A percentile compares a stretch with the other conserved stretches of the same genome.
These are phyloP conservation scores for Drosophila watanabei DNA, from an alignment of 1,140 invertebrate genomes.

Conservation along the genomic window DNA sequence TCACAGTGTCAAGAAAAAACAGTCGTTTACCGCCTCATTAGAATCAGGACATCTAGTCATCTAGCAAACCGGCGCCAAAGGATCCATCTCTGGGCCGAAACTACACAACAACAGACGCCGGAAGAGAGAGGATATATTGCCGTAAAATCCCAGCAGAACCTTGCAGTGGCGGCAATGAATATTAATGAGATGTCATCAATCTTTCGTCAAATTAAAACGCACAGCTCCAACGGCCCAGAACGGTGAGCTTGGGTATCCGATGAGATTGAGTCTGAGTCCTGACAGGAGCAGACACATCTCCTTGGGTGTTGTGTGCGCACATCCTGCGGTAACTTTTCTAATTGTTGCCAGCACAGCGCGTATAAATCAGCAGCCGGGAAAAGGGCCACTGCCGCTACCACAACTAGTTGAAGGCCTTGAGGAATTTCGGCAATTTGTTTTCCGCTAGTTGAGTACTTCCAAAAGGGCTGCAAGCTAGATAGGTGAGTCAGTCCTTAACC, in stretches of 20 bases:
- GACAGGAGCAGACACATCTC: slow-evolving; percentile 36
- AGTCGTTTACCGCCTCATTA: slow-evolving; percentile 74
- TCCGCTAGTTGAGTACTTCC: slow-evolving; percentile 58
- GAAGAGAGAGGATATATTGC: slow-evolving; percentile 73
- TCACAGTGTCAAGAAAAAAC: slow-evolving; percentile 21
- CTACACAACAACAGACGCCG: slow-evolving; percentile 38
- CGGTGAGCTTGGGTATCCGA: slow-evolving; percentile 32
- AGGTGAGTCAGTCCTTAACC: slow-evolving; percentile 47
- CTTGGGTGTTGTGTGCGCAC: slow-evolving; percentile 42
- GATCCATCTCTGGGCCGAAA: slow-evolving; percentile 20
- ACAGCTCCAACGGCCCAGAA: slow-evolving; percentile 63
- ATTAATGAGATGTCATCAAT: slow-evolving; percentile 85
- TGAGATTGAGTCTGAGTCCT: slow-evolving; percentile 8
- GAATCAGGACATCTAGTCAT: slow-evolving; percentile 52
- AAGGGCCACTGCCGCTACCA: slow-evolving; percentile 16
- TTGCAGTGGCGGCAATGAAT: slow-evolving; percentile 75
- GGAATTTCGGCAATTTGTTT: slow-evolving; percentile 76
- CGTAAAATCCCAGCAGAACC: slow-evolving; percentile 70
- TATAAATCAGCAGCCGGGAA: slow-evolving; percentile 80
- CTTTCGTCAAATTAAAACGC: slow-evolving; percentile 85
- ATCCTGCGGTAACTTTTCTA: slow-evolving; percentile 84
- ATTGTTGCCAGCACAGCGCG: slow-evolving; percentile 82
- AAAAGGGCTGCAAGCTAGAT: slow-evolving; percentile 24
- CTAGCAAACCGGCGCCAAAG: slow-evolving; percentile 10
- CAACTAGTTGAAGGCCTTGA: slow-evolving; percentile 42